Base-by-base conservation (phyloP, 2,797 vertebrate genomes). In the Chelonia mydas region DNA sequence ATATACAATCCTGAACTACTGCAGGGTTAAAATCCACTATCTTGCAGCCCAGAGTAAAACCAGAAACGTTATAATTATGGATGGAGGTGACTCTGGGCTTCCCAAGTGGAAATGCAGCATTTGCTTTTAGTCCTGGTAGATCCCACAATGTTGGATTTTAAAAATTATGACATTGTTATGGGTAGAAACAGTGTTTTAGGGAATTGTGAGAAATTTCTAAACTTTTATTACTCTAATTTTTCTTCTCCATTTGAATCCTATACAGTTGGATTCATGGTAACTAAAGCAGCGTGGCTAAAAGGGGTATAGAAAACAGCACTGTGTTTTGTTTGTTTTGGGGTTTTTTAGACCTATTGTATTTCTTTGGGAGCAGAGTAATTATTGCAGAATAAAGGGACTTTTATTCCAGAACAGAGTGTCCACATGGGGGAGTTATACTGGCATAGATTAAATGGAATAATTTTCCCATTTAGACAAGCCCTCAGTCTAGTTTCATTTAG, bases 51-150 rank as follows among this genome's bases (percentile, higher is more conserved):
- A 50, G 77, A 86, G 47, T 90, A 92, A 96, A 76, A 31, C 9
- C 84, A 91, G 65, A 50, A 88, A 33, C 15, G 93, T 81, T 50
- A 57, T 84, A 93, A n/a, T 57, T 82, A 11, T 51, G 45, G 92
- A 84, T 25, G 27, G 83, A 94, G 94, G 86, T 27, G 77, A 59
- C 53, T 96, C 83, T 41, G 87, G 90, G 16, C 57, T 94, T 93
- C 84, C 54, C 82, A 84, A 93, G 80, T 84, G 87, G 83, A 94
- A 92, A 90, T 45, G 13, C 4, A 86, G n/a, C 12, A 57, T 78
- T 79, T 88, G 55, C 45, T 6, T 90, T 91, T 86, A 76, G 51
- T 54, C 76, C 45, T 61, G 68, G 87, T 45, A 84, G 55, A 89
- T 80, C 59, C 55, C 76, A 76, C 86, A 45, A 74, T 2, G 81